phyloP scores from a whole-genome alignment of 2,888 invertebrate genomes.

The Eueremaeus valkanovi region DNA sequence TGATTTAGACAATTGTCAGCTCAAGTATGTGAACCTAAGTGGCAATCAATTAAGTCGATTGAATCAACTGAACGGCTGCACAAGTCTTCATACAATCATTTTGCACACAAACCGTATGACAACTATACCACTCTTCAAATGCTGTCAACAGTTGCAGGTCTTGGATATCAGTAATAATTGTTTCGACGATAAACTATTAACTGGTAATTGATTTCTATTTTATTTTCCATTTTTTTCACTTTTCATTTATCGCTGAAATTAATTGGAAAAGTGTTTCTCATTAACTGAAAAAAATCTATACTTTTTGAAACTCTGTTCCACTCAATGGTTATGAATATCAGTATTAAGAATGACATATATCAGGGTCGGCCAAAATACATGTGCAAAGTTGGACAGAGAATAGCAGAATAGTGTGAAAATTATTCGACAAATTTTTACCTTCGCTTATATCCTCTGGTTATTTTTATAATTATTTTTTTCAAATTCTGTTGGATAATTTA shows the following conservation, averaged over 20 bases:
- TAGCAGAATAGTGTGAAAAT: no score
- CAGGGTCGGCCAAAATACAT: no score
- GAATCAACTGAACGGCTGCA: background rate
- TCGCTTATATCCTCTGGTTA: no score
- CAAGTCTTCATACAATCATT: slow-evolving; percentile 13
- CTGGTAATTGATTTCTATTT: background rate
- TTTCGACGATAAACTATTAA: slow-evolving; percentile 7
- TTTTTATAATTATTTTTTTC: no score
- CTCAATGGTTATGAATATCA: no score
- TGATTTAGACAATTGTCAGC: background rate
- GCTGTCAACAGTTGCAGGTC: slow-evolving; percentile 11
- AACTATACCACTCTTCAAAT: slow-evolving; percentile 8
- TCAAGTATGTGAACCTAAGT: slow-evolving; percentile 7
- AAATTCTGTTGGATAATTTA: no score
- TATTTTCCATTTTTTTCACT: background rate
- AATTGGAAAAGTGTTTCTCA: no score
- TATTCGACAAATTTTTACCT: no score
- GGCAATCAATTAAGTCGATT: slow-evolving; percentile 31
- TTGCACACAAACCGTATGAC: slow-evolving; percentile 3
- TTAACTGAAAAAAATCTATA: no score
- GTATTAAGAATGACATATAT: no score
- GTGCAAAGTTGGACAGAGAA: no score
- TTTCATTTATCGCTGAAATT: background rate
- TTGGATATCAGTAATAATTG: slow-evolving; percentile 16
- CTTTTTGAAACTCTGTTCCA: no score